Evolutionary conservation across 2,797 vertebrate species (phyloP), one percentile per base, ranked within the genome.

Genomic region (Caiman crocodilus): DNA sequence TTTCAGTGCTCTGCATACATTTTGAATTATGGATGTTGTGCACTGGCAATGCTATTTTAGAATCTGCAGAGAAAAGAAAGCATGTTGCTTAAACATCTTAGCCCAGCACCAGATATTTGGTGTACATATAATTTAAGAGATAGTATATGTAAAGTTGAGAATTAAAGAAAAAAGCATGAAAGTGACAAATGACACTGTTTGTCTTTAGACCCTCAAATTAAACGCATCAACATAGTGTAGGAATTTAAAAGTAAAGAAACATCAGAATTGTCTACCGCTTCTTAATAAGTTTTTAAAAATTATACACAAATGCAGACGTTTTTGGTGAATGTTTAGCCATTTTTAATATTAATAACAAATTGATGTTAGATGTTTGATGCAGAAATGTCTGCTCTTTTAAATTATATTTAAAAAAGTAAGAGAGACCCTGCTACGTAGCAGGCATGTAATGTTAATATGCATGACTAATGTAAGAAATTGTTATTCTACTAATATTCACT

Each of bases 1-100:
- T 99, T 99, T 99, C 98, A 99, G 98, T 99, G 99, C 99, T 99
- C 98, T 99, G 99, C 99, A 99, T 99, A 99, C 99, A 99, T 99
- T 99, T 99, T 98, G 99, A 99, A 99, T 99, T 98, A 98, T 99
- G 98, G 98, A 99, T 99, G 99, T 98, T 97, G 98, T 98, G 98
- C 98, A 99, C 99, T 98, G 98, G 98, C 99, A 98, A 99, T 99
- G 98, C 98, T 98, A 99, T 99, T 99, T 99, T 98, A 98, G 98
- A 99, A 99, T 99, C 98, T 99, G 98, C 99, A 99, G 98, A 99
- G 98, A 98, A 98, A 98, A 99, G 99, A 98, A 98, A 98, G 98
- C 98, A 98, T 98, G 97, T 98, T 98, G 98, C 98, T 98, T 98
- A 97, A 98, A 99, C 98, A 97, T 99, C 98, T 98, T 98, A 98